Evolutionary conservation across 2,113 vertebrate species (phyloP), one percentile per base, ranked within the genome.

Genomic region (Megaceryle torquata): DNA sequence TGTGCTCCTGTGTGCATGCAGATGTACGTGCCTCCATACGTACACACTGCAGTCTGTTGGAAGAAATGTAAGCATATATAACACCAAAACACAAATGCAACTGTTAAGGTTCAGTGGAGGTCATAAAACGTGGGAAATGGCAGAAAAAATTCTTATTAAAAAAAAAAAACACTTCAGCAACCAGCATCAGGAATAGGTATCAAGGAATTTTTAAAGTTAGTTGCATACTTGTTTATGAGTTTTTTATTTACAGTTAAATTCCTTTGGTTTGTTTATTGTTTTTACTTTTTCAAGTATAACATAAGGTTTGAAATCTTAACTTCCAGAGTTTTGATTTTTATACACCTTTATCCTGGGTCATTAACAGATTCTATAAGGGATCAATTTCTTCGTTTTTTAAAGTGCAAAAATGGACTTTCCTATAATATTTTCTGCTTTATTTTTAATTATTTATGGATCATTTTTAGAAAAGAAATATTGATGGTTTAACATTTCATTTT

Each of bases 1-100:
- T n/a, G 5, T 31, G 56, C 43, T 86, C n/a, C 29, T 0, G 0
- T 28, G n/a, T 71, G 41, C 0, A 0, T 57, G 16, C 16, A 50
- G 43, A 81, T 21, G 14, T 54, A 2, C 2, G 44, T n/a, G 39
- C 50, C 33, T 22, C 33, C 37, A 41, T 0, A 6, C 13, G 44
- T 13, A 41, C 21, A 35, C n/a, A 8, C 26, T 57, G 29, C 29
- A 37, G 53, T 9, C 50, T 65, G 17, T 13, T 39, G 46, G 51
- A 71, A 60, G 31, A 76, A 85, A 35, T 4, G 4, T 26, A 64
- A 59, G 11, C 2, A 0, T 33, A 20, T 14, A 2, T 35, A 88
- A 19, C 6, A 10, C 33, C 35, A 37, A 79, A 76, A 53, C 19
- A 57, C 10, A 59, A 80, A 65, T 20, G n/a, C 1, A 4, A 60